Conservation (phyloP, 64 coral and sea anemone species). For the Acropora yongei region DNA sequence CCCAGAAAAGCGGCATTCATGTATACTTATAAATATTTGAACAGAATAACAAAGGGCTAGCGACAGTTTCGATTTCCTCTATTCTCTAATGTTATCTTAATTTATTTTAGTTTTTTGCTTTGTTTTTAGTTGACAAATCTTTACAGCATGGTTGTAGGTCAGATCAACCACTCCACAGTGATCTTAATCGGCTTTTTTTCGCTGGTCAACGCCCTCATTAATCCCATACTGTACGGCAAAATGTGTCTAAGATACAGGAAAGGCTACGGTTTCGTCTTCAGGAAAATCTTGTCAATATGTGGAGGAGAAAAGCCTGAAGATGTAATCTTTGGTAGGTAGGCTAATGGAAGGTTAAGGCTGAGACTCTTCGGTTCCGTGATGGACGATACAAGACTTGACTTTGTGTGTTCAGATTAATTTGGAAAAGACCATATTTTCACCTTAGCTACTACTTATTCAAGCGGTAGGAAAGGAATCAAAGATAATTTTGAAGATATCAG, state of each 20-base stretch:
- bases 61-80: not conserved
- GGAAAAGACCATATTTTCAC: no score
- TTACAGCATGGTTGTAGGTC: conserved; percentile 63
- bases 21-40: no score
- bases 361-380: no score
- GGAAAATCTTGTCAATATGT: conserved; percentile 63
- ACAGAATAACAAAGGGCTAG: no score
- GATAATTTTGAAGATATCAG: no score
- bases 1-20: no score
- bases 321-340: conserved; percentile 75
- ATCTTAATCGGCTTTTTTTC: conserved; percentile 83
- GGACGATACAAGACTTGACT: no score
- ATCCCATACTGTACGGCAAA: conserved; percentile 88
- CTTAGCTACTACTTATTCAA: no score
- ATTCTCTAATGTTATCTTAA: not conserved
- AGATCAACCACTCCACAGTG: conserved; percentile 56
- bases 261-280: conserved; percentile 71
- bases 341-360: no score
- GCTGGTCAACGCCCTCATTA: conserved; percentile 85
- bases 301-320: conserved; percentile 58
- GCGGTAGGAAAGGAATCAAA: no score
- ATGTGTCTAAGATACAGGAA: conserved; percentile 80
- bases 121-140: conserved; percentile 78
- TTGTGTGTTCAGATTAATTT: no score
- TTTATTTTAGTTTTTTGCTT: not conserved